phyloP scores from a whole-genome alignment of 1,140 invertebrate genomes.

The Gonatopus flavifemur region DNA sequence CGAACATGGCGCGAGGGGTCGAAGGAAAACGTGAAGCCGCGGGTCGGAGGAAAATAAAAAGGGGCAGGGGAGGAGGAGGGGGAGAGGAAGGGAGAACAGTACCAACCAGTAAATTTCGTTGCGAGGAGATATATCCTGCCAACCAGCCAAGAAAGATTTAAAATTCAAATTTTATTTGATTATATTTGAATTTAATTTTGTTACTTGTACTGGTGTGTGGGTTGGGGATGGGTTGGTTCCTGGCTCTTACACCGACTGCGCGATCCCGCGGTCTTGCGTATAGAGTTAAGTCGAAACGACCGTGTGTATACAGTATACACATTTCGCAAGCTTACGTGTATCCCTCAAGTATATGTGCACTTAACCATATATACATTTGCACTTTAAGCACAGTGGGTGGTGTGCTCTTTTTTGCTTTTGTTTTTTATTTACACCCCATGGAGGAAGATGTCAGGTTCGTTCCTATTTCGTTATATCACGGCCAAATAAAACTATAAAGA shows the following conservation, averaged over 20 bases:
- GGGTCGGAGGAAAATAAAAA: constrained; percentile 13
- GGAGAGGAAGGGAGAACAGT: background rate
- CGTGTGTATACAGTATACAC: too few species aligned
- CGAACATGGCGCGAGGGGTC: too few species aligned
- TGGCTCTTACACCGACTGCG: constrained; percentile 10
- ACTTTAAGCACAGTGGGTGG: constrained; percentile 18
- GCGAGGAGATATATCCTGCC: constrained; percentile 2
- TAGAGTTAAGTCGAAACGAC: background rate
- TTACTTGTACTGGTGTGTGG: constrained; percentile 32
- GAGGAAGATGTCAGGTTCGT: constrained; percentile 26
- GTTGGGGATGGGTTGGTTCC: constrained; percentile 23
- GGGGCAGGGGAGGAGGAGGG: background rate
- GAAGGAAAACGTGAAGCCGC: constrained; percentile 9
- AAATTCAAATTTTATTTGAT: constrained; percentile 62
- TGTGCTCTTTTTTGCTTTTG: too few species aligned
- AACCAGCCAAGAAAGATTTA: constrained; percentile 42
- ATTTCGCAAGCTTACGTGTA: too few species aligned
- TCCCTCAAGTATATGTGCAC: too few species aligned
- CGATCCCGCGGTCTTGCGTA: background rate
- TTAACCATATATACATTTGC: background rate
- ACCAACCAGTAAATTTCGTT: constrained; percentile 27
- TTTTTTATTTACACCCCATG: constrained; percentile 26
- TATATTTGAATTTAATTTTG: constrained; percentile 60
- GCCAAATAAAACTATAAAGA: constrained; percentile 6
- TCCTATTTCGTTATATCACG: constrained; percentile 12